Base-by-base conservation (phyloP, 2,888 invertebrate genomes). In the Xylophagus ater region DNA sequence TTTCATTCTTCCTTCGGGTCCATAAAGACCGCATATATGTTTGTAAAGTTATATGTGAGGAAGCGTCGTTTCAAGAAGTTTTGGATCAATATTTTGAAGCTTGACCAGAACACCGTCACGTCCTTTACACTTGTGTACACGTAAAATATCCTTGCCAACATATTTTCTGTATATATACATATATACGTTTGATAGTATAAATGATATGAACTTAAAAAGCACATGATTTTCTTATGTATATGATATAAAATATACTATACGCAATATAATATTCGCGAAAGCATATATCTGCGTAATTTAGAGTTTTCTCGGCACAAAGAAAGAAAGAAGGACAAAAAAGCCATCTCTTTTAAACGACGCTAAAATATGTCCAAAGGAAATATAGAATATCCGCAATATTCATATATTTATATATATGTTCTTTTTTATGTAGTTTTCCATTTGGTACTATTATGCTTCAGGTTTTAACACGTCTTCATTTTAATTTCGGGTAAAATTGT, bases 31-130 rank as follows among this genome's bases (percentile, higher is more conserved):
- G n/a, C n/a, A n/a, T n/a, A n/a, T n/a, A n/a, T n/a, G n/a, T n/a
- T n/a, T n/a, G n/a, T n/a, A n/a, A n/a, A n/a, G n/a, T 24, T 24
- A 29, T 35, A 36, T 36, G 31, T 35, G 38, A 26, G 31, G 34
- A 34, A 42, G 40, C 45, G 40, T 41, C 45, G 39, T 42, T 45
- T 45, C 42, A 45, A 45, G 45, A 45, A 45, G 45, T 46, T n/a
- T 44, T 42, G 44, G 44, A 46, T 46, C 46, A 46, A 46, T 46
- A 46, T 44, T 46, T 46, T 46, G 43, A 46, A 44, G 44, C 43
- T 46, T 46, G 46, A 46, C 46, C 46, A 46, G 42, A 46, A 44
- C 46, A 46, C 44, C 46, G 46, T 46, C 46, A 46, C 46, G 46
- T 46, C 26, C 39, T 34, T 25, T 37, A 42, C 46, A 46, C 44